These are phyloP conservation scores for Nomada ferruginata DNA, from an alignment of 2,888 invertebrate genomes.

Conservation along the genomic window DNA sequence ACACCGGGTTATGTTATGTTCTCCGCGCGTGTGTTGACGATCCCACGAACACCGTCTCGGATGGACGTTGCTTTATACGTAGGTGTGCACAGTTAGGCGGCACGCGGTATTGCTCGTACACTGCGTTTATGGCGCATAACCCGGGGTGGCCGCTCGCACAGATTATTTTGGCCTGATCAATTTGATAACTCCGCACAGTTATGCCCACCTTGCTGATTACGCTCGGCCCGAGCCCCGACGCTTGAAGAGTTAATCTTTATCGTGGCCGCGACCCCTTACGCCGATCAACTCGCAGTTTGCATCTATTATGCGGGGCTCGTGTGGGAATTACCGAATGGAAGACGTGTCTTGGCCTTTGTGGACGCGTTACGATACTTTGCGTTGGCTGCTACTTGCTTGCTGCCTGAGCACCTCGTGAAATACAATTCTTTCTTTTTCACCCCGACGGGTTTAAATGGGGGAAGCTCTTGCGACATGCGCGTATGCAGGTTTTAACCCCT, in stretches of 20 bases:
- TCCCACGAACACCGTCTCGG: slow-evolving; percentile 72
- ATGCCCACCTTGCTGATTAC: slow-evolving; percentile 80
- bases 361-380: neutral
- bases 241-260: slow-evolving; percentile 67
- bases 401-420: neutral
- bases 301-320: slow-evolving; percentile 35
- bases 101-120: slow-evolving; percentile 82
- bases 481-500: no score
- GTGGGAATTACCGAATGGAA: slow-evolving; percentile 13
- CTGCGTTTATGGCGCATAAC: slow-evolving; percentile 84
- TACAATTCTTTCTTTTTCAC: neutral
- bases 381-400: neutral
- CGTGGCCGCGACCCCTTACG: slow-evolving; percentile 37
- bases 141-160: slow-evolving; percentile 80
- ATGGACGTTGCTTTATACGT: slow-evolving; percentile 77
- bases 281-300: slow-evolving; percentile 43
- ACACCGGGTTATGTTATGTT: slow-evolving; percentile 82
- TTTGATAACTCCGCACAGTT: slow-evolving; percentile 83
- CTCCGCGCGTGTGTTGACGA: slow-evolving; percentile 77
- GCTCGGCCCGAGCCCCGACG: slow-evolving; percentile 50
- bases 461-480: neutral
- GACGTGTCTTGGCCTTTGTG: slow-evolving; percentile 2
- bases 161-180: slow-evolving; percentile 84
- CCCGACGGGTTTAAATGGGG: no score
- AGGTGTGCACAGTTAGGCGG: slow-evolving; percentile 77